Percentiles rank a stretch among this genome's conserved stretches.
These are phyloP conservation scores for Steinernema scapterisci DNA, from an alignment of 2,888 invertebrate species.

Conservation along the genomic window DNA sequence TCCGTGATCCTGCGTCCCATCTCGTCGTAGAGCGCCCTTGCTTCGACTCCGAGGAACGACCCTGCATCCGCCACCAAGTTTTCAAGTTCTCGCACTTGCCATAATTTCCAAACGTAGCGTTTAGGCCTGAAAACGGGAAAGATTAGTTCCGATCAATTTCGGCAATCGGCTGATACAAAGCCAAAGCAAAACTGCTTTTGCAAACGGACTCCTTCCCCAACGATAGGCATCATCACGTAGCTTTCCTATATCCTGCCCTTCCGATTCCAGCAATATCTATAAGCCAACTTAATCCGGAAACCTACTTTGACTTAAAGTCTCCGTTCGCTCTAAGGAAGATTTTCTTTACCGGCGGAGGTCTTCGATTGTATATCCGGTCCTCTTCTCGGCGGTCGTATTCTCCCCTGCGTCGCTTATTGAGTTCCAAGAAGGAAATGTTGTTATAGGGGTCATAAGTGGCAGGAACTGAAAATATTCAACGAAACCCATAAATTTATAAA, in stretches of 20 bases:
- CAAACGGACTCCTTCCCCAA: no score
- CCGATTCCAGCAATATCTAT: no score
- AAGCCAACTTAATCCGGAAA: no score
- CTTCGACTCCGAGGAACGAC: conserved; percentile 47
- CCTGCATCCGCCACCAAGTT: conserved; percentile 53
- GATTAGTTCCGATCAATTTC: no score
- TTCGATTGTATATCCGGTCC: conserved; percentile 38
- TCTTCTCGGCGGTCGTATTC: conserved; percentile 44
- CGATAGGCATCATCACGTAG: no score
- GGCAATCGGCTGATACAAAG: no score
- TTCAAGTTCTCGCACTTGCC: conserved; percentile 49
- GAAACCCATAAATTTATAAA: background rate
- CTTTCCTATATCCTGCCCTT: no score
- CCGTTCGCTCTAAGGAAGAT: conserved; percentile 39
- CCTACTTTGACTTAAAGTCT: conserved; percentile 30
- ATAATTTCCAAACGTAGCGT: conserved; percentile 54
- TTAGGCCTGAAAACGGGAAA: conserved; percentile 53
- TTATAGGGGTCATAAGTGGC: conserved; percentile 53
- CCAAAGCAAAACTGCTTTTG: no score
- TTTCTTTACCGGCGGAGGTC: conserved; percentile 44
- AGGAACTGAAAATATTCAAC: conserved; percentile 42
- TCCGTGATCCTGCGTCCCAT: conserved; percentile 50
- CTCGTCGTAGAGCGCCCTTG: conserved; percentile 33
- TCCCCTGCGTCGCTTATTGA: conserved; percentile 54
- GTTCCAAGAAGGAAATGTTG: conserved; percentile 53